Conservation (phyloP, 1,140 invertebrate genomes). For the Anthonomus grandis region DNA sequence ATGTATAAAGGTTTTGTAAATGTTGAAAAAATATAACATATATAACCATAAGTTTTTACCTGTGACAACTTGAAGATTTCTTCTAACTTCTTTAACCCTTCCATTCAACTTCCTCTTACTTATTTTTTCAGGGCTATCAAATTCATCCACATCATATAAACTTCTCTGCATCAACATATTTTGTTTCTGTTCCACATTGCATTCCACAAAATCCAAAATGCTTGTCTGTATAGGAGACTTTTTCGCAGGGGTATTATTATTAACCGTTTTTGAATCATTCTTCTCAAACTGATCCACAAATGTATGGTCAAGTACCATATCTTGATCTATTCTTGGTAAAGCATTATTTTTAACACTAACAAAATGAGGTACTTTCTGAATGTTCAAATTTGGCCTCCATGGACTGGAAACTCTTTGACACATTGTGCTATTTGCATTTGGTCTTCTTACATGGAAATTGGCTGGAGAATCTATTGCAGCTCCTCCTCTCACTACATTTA, state of each 20-base stretch:
- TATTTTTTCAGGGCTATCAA: slow-evolving; percentile 26
- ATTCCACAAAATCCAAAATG: slow-evolving; percentile 20
- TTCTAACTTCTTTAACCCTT: not conserved
- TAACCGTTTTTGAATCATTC: not conserved
- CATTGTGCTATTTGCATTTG: slow-evolving; percentile 32
- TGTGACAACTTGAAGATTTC: slow-evolving; percentile 4
- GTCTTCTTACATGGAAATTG: slow-evolving; percentile 9
- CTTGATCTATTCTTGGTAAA: slow-evolving; percentile 26
- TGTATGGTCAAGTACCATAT: slow-evolving; percentile 25
- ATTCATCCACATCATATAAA: slow-evolving; percentile 28
- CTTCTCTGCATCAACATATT: slow-evolving; percentile 1
- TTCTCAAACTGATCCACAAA: slow-evolving; percentile 25
- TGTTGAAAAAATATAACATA: not conserved
- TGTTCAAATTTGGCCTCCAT: slow-evolving; percentile 26
- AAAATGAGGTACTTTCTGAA: slow-evolving; percentile 24
- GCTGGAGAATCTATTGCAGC: slow-evolving; percentile 1
- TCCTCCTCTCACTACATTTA: not conserved
- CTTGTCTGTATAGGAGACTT: slow-evolving; percentile 10
- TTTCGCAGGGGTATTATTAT: not conserved
- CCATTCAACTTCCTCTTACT: not conserved
- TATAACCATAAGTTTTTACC: not conserved
- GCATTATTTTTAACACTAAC: slow-evolving; percentile 23
- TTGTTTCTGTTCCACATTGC: slow-evolving; percentile 25
- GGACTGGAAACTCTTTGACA: slow-evolving; percentile 17
- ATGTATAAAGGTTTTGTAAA: too few species aligned